Base-by-base conservation (phyloP, 1,140 invertebrate genomes). In the Drosophila ironensis region DNA sequence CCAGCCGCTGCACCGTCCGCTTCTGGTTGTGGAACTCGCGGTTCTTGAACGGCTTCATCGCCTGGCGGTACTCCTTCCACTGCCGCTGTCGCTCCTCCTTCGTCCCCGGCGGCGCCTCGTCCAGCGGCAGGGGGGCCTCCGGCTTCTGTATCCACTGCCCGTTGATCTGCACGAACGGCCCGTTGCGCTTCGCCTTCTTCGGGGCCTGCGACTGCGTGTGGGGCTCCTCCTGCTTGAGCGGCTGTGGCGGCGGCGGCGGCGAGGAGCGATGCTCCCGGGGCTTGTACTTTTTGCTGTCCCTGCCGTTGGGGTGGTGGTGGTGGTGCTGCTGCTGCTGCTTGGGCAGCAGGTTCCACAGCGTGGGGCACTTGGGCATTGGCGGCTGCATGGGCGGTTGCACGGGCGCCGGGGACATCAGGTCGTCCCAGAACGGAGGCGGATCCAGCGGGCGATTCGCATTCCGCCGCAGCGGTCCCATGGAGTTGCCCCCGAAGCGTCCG, bases 1-100 rank as follows among this genome's bases (percentile, higher is more conserved):
- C 75, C 16, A 89, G 27, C 0, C 87, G 87, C 37, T 89, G 87
- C 14, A 89, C 76, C 0, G 72, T 76, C 2, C 87, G 70, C 35
- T 89, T 89, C 44, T 63, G 70, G 37, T 89, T 89, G 14, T 77
- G 68, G 9, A 88, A 89, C 24, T 89, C 87, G 2, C 87, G 78
- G 52, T 89, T 89, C 33, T 89, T 89, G 41, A 89, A 89, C 0
- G 87, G 87, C 19, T 89, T 89, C 82, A 89, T 89, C 0, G 81
- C 78, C 40, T 86, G 72, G 0, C 87, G 69, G 20, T 89, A 89
- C 22, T 89, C 87, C 11, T 70, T 67, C 87, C 87, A 89, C 27
- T 81, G 63, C 0, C 84, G 75, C 25, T 81, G 75, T 1, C 80
- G 71, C 20, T 89, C 87, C 14, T 87, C 82, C 12, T 86, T 87